phyloP scores from a whole-genome alignment of 2,888 invertebrate species.

The Argyresthia goedartella region DNA sequence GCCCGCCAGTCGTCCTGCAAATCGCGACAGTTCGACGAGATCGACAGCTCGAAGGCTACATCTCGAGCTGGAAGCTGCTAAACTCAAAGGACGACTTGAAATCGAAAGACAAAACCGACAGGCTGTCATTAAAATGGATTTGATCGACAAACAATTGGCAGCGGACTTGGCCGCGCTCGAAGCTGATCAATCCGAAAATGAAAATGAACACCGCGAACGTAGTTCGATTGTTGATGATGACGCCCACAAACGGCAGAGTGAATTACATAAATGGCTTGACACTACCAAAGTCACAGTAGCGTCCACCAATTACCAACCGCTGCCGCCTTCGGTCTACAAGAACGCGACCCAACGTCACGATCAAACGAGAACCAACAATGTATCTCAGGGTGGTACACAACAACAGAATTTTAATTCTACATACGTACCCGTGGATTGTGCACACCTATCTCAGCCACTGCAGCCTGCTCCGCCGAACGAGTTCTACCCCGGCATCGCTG shows the following conservation, averaged over 20 bases:
- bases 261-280: too few relatives aligned
- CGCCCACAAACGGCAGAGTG: too few relatives aligned
- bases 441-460: not conserved
- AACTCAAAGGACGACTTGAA: too few relatives aligned
- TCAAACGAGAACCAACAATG: not conserved
- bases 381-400: conserved; percentile 1
- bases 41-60: not conserved
- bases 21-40: not conserved
- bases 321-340: not conserved
- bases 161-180: conserved; percentile 5
- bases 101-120: not conserved
- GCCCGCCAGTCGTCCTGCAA: not conserved
- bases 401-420: not conserved
- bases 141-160: conserved; percentile 7
- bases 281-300: too few relatives aligned
- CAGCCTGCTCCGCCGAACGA: not conserved
- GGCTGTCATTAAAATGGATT: conserved; percentile 3
- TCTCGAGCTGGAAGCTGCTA: conserved; percentile 4
- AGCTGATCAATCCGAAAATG: not conserved
- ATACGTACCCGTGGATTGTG: not conserved
- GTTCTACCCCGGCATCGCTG: not conserved
- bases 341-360: not conserved
- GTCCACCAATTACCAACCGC: not conserved
- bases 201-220: not conserved
- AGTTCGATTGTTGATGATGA: too few relatives aligned